Conservation (phyloP, 2,797 vertebrate genomes). For the Prunella strophiata region DNA sequence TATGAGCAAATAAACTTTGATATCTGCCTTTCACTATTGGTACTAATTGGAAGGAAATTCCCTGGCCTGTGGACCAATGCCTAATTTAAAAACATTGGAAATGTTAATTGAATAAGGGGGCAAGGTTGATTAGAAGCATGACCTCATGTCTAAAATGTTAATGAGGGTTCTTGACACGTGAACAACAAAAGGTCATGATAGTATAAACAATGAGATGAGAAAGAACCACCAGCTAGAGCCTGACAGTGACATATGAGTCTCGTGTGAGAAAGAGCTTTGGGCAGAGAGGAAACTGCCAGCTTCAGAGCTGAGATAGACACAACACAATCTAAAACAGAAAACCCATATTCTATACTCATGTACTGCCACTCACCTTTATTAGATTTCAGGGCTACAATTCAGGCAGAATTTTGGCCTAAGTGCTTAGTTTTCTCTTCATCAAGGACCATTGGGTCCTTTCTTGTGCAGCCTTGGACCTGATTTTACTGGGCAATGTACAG, state of each 20-base stretch:
- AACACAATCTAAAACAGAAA: not conserved
- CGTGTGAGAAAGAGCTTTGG: not conserved
- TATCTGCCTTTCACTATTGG: slow-evolving; percentile 42
- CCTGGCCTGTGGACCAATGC: slow-evolving; percentile 8
- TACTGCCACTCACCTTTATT: not conserved
- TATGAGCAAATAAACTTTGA: slow-evolving; percentile 68
- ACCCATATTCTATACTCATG: not conserved
- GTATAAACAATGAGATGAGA: slow-evolving; percentile 43
- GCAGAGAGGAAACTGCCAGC: not conserved
- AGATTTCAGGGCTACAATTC: not conserved
- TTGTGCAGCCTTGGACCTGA: not conserved
- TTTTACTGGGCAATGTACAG: not conserved
- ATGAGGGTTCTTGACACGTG: slow-evolving; percentile 37
- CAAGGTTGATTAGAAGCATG: slow-evolving; percentile 43
- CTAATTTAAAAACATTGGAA: slow-evolving; percentile 63
- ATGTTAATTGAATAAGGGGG: slow-evolving; percentile 58
- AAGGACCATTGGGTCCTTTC: not conserved
- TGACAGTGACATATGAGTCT: not conserved
- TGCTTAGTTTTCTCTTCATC: not conserved
- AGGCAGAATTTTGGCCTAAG: not conserved
- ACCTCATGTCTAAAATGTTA: slow-evolving; percentile 55
- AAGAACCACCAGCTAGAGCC: not conserved
- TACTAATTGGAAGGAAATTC: slow-evolving; percentile 68
- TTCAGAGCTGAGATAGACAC: not conserved
- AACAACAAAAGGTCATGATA: slow-evolving; percentile 54